Conservation (phyloP, 2,797 vertebrate species). For the Sphaeramia orbicularis region DNA sequence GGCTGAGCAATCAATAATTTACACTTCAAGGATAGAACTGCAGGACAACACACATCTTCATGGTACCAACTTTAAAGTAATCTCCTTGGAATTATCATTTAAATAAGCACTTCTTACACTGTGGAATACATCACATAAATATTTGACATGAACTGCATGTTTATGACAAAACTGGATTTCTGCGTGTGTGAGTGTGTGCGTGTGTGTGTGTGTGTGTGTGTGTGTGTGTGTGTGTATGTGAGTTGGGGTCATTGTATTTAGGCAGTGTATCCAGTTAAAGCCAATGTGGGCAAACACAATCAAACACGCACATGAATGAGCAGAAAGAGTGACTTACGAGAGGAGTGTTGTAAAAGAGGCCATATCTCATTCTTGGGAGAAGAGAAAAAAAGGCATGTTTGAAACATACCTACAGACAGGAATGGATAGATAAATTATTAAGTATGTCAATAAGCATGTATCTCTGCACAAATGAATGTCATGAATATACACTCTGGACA, state of each 20-base stretch:
- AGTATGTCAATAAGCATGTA: background rate
- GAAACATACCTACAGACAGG: conserved; percentile 91
- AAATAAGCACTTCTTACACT: conserved; percentile 60
- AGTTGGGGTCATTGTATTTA: background rate
- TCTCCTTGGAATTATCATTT: conserved; percentile 79
- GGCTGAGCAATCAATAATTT: conserved; percentile 76
- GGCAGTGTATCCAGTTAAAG: background rate
- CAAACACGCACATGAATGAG: background rate
- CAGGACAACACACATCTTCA: conserved; percentile 62
- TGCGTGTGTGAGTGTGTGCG: too few relatives aligned
- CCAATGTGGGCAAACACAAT: background rate
- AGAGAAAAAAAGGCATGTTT: conserved; percentile 94
- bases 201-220: background rate
- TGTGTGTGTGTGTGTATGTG: background rate
- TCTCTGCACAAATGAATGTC: background rate
- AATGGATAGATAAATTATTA: conserved; percentile 10
- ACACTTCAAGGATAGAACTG: conserved; percentile 65
- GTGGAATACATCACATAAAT: conserved; percentile 63
- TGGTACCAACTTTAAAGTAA: conserved; percentile 62
- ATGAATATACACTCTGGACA: background rate
- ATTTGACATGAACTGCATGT: conserved; percentile 56
- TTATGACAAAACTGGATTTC: conserved; percentile 34
- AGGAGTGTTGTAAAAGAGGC: conserved; percentile 98
- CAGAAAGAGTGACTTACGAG: conserved; percentile 85
- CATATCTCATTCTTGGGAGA: conserved; percentile 96